phyloP scores from a whole-genome alignment of 2,797 vertebrate species.

The Chiloscyllium punctatum region DNA sequence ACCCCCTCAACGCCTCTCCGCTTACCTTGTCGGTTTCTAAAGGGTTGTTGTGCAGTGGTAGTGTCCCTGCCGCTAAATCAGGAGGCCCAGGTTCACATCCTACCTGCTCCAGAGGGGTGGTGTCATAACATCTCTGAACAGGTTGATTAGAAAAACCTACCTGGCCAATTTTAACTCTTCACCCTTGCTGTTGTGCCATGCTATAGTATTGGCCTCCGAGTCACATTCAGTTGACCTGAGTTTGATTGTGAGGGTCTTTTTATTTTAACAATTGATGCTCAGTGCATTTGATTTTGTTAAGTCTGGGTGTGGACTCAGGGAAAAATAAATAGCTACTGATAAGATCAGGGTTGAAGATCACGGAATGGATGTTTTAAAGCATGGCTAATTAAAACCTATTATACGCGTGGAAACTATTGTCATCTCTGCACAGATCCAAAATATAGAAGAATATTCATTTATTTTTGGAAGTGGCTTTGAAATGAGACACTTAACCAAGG shows the following conservation, averaged over 20 bases:
- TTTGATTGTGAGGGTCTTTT: too few species aligned
- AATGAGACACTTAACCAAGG: background rate
- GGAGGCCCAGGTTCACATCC: too few species aligned
- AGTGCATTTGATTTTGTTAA: too few species aligned
- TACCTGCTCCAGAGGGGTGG: too few species aligned
- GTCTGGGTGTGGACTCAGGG: too few species aligned
- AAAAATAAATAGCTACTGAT: too few species aligned
- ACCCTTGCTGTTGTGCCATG: background rate
- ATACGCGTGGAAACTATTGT: background rate
- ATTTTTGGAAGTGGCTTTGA: background rate
- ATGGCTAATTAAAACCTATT: background rate
- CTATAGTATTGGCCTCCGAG: background rate
- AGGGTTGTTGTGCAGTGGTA: too few species aligned
- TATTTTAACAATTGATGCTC: too few species aligned
- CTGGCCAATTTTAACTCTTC: background rate
- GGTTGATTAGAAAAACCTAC: background rate
- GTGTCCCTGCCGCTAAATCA: too few species aligned
- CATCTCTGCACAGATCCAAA: background rate
- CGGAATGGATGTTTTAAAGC: background rate
- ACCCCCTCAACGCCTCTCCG: background rate
- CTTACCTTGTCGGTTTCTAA: background rate
- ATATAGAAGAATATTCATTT: background rate
- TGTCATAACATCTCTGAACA: too few species aligned
- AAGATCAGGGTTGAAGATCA: too few species aligned
- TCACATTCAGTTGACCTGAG: background rate